A percentile compares a stretch with the other conserved stretches of the same genome.
Evolutionary conservation across 2,113 vertebrate species (phyloP).

Genomic region (Seriola dumerili): DNA sequence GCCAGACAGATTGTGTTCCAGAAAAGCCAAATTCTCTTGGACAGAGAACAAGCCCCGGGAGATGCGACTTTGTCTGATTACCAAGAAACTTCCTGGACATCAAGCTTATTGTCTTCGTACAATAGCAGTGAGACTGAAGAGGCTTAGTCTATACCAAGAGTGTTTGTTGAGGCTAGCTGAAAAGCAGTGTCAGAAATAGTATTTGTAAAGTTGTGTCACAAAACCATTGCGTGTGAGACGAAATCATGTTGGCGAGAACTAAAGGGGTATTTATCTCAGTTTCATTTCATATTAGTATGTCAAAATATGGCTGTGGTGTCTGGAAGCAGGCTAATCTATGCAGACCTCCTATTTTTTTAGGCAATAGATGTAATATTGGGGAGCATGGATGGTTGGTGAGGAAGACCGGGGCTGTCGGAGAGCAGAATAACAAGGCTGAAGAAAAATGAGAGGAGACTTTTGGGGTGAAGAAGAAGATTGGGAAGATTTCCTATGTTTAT

Average conservation of each 20-base stretch:
- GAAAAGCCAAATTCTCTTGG: constrained; percentile 64
- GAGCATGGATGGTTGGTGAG: constrained; percentile 29
- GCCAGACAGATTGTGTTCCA: constrained; percentile 54
- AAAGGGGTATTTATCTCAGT: constrained; percentile 26
- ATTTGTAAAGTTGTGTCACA: constrained; percentile 24
- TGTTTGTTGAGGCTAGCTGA: constrained; percentile 21
- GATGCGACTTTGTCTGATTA: constrained; percentile 64
- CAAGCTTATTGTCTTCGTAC: constrained; percentile 47
- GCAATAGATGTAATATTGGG: constrained; percentile 22
- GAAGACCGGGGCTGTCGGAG: not conserved
- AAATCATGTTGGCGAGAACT: constrained; percentile 23
- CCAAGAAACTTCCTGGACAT: constrained; percentile 55
- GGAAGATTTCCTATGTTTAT: constrained; percentile 45
- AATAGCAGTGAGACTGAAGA: constrained; percentile 20
- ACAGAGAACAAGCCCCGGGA: constrained; percentile 56
- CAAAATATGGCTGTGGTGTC: constrained; percentile 33
- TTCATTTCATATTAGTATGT: constrained; percentile 35
- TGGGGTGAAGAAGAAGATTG: constrained; percentile 23
- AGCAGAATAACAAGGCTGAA: constrained; percentile 43
- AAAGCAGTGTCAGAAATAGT: not conserved
- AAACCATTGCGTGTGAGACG: constrained; percentile 14
- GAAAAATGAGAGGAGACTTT: constrained; percentile 41
- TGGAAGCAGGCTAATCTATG: constrained; percentile 42
- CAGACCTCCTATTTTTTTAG: constrained; percentile 42
- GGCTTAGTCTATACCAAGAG: constrained; percentile 8